phyloP scores from a whole-genome alignment of 2,888 invertebrate genomes.

The Diplolepis rosae region DNA sequence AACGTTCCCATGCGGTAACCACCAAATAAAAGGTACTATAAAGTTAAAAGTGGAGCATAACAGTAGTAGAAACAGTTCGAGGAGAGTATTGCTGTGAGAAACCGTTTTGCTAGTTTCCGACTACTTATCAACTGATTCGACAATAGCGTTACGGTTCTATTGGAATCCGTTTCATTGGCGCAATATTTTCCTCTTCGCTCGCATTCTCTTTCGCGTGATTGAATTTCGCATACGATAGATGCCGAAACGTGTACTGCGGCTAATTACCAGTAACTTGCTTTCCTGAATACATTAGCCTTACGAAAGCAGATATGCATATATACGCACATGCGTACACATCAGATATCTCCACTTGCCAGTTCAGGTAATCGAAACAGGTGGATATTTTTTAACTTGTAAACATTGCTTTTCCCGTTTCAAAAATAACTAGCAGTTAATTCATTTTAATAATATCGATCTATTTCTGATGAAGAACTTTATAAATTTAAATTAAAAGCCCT shows the following conservation, averaged over 20 bases:
- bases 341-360: not conserved
- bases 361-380: not conserved
- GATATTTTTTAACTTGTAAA: slow-evolving; percentile 3
- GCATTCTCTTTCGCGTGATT: not conserved
- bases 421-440: slow-evolving; percentile 16
- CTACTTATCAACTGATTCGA: slow-evolving; percentile 12
- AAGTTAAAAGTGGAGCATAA: slow-evolving; percentile 3
- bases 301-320: slow-evolving; percentile 14
- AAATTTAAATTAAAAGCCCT: not conserved
- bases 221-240: slow-evolving; percentile 12
- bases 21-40: not conserved
- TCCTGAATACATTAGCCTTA: slow-evolving; percentile 20
- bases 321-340: not conserved
- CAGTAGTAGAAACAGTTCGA: slow-evolving; percentile 10
- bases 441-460: not conserved
- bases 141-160: slow-evolving; percentile 26
- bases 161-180: not conserved
- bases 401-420: slow-evolving; percentile 5
- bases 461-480: not conserved
- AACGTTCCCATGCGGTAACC: not conserved
- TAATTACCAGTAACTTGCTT: slow-evolving; percentile 11
- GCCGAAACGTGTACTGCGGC: slow-evolving; percentile 1
- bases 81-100: slow-evolving; percentile 10
- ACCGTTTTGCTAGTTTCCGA: slow-evolving; percentile 18
- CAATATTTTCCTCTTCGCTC: not conserved